Evolutionary conservation across 1,140 invertebrate species (phyloP).

Genomic region (Eupristina koningsbergeri): DNA sequence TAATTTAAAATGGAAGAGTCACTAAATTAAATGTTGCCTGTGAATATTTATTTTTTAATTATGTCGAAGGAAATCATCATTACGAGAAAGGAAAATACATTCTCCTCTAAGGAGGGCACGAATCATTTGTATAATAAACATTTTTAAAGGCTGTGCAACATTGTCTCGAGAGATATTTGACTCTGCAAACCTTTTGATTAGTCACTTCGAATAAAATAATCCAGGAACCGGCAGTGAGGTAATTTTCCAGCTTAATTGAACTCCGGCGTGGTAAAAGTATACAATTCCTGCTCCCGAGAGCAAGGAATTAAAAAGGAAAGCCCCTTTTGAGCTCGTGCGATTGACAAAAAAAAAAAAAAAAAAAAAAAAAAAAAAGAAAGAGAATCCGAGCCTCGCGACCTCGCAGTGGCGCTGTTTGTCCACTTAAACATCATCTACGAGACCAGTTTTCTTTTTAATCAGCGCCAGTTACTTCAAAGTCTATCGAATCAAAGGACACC

Average conservation of each 20-base stretch:
- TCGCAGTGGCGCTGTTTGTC: conserved; percentile 27
- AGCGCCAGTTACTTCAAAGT: conserved; percentile 63
- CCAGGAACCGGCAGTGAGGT: not conserved
- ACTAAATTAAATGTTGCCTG: no score
- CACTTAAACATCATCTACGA: conserved; percentile 23
- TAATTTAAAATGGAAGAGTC: no score
- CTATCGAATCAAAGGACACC: conserved; percentile 64
- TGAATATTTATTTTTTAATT: no score
- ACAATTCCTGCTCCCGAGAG: not conserved
- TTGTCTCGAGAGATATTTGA: not conserved
- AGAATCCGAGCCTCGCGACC: not conserved
- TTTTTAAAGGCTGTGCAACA: not conserved
- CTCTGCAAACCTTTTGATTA: conserved; percentile 29
- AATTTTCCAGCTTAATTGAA: conserved; percentile 28
- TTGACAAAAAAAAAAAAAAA: no score
- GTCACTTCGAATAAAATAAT: conserved; percentile 2
- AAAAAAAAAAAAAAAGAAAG: no score
- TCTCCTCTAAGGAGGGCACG: not conserved
- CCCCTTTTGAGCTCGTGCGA: not conserved
- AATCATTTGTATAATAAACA: not conserved
- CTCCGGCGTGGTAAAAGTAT: conserved; percentile 1
- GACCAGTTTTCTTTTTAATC: conserved; percentile 67
- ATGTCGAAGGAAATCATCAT: no score
- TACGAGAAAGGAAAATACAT: not conserved
- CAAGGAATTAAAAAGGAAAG: conserved; percentile 23